Evolutionary conservation across 2,113 vertebrate species (phyloP), one percentile per base, ranked within the genome.

Genomic region (Ciconia boyciana): DNA sequence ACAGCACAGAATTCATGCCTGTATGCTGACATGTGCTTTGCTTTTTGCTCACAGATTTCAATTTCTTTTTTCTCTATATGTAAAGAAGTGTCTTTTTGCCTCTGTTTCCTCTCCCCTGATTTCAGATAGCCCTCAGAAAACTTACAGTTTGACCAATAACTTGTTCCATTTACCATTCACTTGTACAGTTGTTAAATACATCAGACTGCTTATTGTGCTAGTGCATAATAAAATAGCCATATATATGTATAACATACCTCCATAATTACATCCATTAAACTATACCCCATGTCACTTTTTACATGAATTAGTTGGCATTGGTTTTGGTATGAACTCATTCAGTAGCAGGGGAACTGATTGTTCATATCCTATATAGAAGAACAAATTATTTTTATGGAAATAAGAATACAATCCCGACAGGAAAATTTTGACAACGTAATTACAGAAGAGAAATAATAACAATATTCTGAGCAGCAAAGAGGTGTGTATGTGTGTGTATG

Each of bases 351-450:
- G 15, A 84, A 43, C 34, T 66, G 51, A 51, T 80, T 92, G 46
- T 61, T 93, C 39, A 8, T 85, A 49, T 85, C 22, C 36, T 41
- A 2, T 49, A 21, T 34, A 51, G 87, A 86, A 95, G 28, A 87
- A 72, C 32, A 58, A 74, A 15, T 92, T 93, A 64, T 94, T 95
- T 93, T 55, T 18, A 70, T 93, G 84, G 36, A 94, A 96, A 94
- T 91, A 83, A 64, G 28, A 84, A 32, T 85, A 31, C 34, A 69
- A 44, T 74, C 44, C 44, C 41, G 8, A 7, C 44, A 69, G 60
- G 79, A 96, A 86, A 93, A 80, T 76, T 52, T 84, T 72, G 81
- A 79, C 51, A 87, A 3, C 22, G 2, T 90, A 93, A 62, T 95
- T 97, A 89, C 24, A 54, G 58, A 71, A 70, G 17, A 94, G 54